Percentiles rank a stretch among this genome's conserved stretches.
Evolutionary conservation across 2,888 invertebrate genomes (phyloP).

Genomic region (Zonitis immaculata): DNA sequence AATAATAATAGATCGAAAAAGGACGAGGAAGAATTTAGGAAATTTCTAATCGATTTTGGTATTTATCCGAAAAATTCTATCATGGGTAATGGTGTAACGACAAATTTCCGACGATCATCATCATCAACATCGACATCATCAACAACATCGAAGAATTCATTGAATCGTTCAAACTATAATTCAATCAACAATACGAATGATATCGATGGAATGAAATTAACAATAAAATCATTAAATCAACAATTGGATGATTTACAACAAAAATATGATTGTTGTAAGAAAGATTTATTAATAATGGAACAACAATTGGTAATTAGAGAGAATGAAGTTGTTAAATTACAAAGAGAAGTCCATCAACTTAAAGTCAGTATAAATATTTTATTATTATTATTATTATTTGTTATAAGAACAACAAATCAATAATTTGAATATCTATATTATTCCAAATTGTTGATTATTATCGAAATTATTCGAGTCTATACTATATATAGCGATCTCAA

Average conservation of each 20-base stretch:
- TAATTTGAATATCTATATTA: neutral
- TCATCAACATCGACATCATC: neutral
- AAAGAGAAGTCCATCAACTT: constrained; percentile 66
- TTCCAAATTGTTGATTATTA: neutral
- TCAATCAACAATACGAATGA: neutral
- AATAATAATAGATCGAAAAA: neutral
- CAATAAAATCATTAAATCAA: constrained; percentile 47
- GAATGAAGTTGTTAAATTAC: constrained; percentile 56
- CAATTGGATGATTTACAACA: constrained; percentile 52
- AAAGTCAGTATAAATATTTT: constrained; percentile 49
- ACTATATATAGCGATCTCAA: too few species aligned
- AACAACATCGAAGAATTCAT: constrained; percentile 27
- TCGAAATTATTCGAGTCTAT: neutral
- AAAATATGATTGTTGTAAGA: constrained; percentile 38
- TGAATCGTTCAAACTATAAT: constrained; percentile 24
- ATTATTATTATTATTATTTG: neutral
- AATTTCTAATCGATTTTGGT: constrained; percentile 46
- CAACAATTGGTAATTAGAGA: constrained; percentile 55
- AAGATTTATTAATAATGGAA: constrained; percentile 54
- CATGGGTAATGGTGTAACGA: constrained; percentile 45
- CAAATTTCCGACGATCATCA: constrained; percentile 21
- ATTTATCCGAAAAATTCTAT: constrained; percentile 28
- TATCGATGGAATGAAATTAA: constrained; percentile 22
- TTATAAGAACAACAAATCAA: neutral
- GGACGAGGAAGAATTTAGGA: constrained; percentile 38